Conservation (phyloP, 1,140 invertebrate species). For the Drosophila pandora region DNA sequence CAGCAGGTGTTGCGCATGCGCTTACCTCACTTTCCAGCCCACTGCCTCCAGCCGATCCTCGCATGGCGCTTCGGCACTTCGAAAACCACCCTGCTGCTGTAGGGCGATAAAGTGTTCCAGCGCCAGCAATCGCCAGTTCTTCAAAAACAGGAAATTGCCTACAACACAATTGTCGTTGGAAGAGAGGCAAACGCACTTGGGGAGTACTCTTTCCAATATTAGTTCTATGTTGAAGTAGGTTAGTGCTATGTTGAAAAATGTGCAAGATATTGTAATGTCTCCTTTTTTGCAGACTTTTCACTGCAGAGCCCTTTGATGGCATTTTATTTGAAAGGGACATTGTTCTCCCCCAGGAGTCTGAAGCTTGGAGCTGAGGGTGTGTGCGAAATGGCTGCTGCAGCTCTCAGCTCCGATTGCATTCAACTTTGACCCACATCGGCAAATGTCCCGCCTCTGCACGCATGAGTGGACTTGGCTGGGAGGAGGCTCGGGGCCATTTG, state of each 20-base stretch:
- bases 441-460: slow-evolving; percentile 25
- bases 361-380: slow-evolving; percentile 10
- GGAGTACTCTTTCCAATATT: neutral
- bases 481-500: neutral
- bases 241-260: no score
- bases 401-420: slow-evolving; percentile 34
- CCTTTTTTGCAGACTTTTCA: no score
- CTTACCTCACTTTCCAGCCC: slow-evolving; percentile 59
- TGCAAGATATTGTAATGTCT: no score
- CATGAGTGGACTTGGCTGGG: slow-evolving; percentile 9
- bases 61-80: slow-evolving; percentile 21
- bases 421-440: slow-evolving; percentile 48
- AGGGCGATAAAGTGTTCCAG: slow-evolving; percentile 14
- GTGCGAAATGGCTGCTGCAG: slow-evolving; percentile 11
- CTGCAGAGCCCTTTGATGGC: neutral
- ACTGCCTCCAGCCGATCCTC: slow-evolving; percentile 47
- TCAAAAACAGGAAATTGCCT: neutral
- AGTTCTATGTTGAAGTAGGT: no score
- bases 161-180: neutral
- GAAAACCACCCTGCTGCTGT: neutral
- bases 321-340: slow-evolving; percentile 8
- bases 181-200: neutral
- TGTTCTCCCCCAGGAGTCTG: neutral
- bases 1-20: slow-evolving; percentile 59
- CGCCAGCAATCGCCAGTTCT: neutral